Evolutionary conservation across 2,888 invertebrate genomes (phyloP).

Genomic region (Dynastes tityus): DNA sequence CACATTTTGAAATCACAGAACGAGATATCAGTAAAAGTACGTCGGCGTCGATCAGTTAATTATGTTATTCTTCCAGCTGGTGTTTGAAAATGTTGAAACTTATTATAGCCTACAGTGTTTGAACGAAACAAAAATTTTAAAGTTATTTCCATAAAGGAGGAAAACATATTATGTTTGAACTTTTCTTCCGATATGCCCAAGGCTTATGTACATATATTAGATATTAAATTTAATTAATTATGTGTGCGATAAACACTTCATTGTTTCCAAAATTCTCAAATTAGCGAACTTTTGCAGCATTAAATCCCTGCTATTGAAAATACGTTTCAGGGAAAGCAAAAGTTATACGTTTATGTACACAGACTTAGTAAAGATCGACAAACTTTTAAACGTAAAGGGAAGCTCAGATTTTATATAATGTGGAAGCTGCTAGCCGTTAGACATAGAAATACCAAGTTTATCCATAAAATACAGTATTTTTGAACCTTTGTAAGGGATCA

Average conservation of each 20-base stretch:
- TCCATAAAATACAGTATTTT: too few species aligned
- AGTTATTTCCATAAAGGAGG: slow-evolving; percentile 20
- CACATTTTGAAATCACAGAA: neutral
- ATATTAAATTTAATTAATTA: slow-evolving; percentile 16
- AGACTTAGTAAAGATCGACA: too few species aligned
- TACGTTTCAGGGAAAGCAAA: too few species aligned
- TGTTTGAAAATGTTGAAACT: slow-evolving; percentile 20
- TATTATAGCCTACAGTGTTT: neutral
- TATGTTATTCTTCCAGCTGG: slow-evolving; percentile 5
- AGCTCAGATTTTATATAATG: too few species aligned
- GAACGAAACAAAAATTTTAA: slow-evolving; percentile 18
- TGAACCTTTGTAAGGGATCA: too few species aligned
- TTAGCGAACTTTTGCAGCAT: neutral
- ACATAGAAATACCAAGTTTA: too few species aligned
- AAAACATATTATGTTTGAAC: neutral
- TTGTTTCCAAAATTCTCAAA: slow-evolving; percentile 6
- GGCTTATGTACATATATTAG: slow-evolving; percentile 1
- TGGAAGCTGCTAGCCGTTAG: too few species aligned
- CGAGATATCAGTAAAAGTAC: slow-evolving; percentile 15
- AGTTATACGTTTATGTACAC: too few species aligned
- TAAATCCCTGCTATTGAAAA: too few species aligned
- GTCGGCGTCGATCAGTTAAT: neutral
- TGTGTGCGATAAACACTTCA: neutral
- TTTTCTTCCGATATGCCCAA: neutral
- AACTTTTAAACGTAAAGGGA: too few species aligned